Base-by-base conservation (phyloP, 2,888 invertebrate genomes). In the Bhutanitis thaidina region DNA sequence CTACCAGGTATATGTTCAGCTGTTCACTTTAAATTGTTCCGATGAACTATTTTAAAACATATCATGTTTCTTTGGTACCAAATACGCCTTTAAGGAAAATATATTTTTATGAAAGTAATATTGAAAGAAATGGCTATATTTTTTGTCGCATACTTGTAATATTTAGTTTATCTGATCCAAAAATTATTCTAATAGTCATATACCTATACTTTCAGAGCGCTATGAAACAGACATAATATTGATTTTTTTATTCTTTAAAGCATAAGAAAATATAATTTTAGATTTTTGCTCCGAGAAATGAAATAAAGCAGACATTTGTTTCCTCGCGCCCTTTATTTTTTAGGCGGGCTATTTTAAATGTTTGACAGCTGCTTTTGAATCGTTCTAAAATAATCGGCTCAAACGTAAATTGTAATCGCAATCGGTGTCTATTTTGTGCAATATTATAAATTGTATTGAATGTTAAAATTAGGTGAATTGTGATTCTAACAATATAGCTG, bases 401-500 rank as follows among this genome's bases (percentile, higher is more conserved):
- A 71, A 59, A 67, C 55, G 59, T 69, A 66, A 64, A 60, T 65
- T 57, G 53, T 60, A 64, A 59, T 62, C 55, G 74, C 77, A 67
- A 64, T 84, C 74, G 68, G 67, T 85, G 82, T 85, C 77, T 85
- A 80, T 76, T 78, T 76, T 77, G 76, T 84, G 85, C 84, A 84
- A 81, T 78, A 80, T 78, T 63, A 68, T 56, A 59, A 64, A 2
- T 56, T 65, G 64, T 67, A 69, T 64, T 76, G 70, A 78, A 81
- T 80, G 82, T 86, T 84, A 83, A 71, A 51, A 75, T 80, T 88
- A 87, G 86, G 86, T 78, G 70, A 85, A 87, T 80, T 88, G 88
- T 88, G 88, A 88, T 88, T 88, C 85, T 85, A 84, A 78, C 73
- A 74, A 77, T 80, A 86, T 87, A 86, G 85, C 81, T 77, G 74